Evolutionary conservation across 2,797 vertebrate species (phyloP).

Genomic region (Meda fulgida): DNA sequence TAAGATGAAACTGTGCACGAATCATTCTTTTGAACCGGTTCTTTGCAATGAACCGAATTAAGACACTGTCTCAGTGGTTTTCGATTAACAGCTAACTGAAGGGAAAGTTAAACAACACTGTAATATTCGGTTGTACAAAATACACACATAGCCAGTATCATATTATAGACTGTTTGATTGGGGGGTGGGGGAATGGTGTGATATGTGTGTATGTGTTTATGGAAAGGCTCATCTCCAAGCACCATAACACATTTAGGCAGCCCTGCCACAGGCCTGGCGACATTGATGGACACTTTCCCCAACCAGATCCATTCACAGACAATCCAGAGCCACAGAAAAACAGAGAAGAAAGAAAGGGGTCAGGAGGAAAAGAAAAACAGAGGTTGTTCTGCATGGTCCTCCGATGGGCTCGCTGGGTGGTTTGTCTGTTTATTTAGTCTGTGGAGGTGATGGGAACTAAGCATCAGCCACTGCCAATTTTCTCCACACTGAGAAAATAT

Average conservation of each 20-base stretch:
- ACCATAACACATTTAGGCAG: slow-evolving; percentile 17
- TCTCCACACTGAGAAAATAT: slow-evolving; percentile 79
- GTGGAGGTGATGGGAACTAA: slow-evolving; percentile 75
- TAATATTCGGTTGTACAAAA: background rate
- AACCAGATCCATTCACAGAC: slow-evolving; percentile 38
- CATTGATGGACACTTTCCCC: slow-evolving; percentile 32
- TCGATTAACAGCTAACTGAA: background rate
- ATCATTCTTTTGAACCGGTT: background rate
- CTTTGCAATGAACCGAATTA: background rate
- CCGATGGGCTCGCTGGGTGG: slow-evolving; percentile 73
- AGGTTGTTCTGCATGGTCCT: slow-evolving; percentile 48
- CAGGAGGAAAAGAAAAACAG: slow-evolving; percentile 49
- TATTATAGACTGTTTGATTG: background rate
- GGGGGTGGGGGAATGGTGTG: too few species aligned
- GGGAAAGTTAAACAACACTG: too few species aligned
- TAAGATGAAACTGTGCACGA: background rate
- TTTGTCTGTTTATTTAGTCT: slow-evolving; percentile 80
- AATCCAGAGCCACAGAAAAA: slow-evolving; percentile 36
- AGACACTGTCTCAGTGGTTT: background rate
- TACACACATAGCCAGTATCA: background rate
- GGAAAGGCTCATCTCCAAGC: slow-evolving; percentile 3
- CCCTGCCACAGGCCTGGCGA: background rate
- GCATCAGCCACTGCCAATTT: slow-evolving; percentile 70
- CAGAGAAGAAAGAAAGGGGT: slow-evolving; percentile 18
- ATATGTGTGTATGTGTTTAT: background rate